Evolutionary conservation across 2,797 vertebrate species (phyloP), one percentile per base, ranked within the genome.

Genomic region (Phoebastria nigripes): DNA sequence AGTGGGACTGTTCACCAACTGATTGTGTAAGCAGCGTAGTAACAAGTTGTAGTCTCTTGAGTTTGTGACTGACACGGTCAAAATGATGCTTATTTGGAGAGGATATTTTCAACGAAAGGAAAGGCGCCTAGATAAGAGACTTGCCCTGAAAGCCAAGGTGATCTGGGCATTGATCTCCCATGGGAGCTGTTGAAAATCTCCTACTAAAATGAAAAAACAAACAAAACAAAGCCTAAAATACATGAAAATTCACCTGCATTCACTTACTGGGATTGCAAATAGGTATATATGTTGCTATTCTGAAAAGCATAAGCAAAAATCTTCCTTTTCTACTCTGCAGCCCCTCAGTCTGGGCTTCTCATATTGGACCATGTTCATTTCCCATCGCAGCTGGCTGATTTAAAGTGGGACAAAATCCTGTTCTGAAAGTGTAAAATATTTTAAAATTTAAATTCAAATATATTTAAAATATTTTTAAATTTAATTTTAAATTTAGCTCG

Each of bases 31-130:
- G 22, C 49, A 84, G 14, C 46, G 46, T 72, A 49, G 13, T 58
- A 82, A 73, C 17, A 81, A 88, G 31, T 8, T 77, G 11, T 42
- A 63, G 15, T 55, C 12, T 55, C 47, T 17, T 25, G 41, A 55
- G 24, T 71, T 69, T 1, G 2, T 77, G 63, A 41, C 35, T 66
- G 37, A 24, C n/a, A n/a, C 0, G 0, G 16, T 41, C 41, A 83
- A 84, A 89, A n/a, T 44, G 1, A 81, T 54, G 9, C 15, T 46
- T 67, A 54, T 70, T 61, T 77, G 46, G n/a, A 70, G 46, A 82
- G 21, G 35, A n/a, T n/a, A 49, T 79, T 83, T 87, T 67, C 42
- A 82, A 73, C 81, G 49, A 65, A 52, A 52, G 20, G 10, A 72
- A 81, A 62, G 33, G 24, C 3, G 1, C 22, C 24, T 24, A 21